Conservation (phyloP, 2,797 vertebrate species). For the Erpetoichthys calabaricus region DNA sequence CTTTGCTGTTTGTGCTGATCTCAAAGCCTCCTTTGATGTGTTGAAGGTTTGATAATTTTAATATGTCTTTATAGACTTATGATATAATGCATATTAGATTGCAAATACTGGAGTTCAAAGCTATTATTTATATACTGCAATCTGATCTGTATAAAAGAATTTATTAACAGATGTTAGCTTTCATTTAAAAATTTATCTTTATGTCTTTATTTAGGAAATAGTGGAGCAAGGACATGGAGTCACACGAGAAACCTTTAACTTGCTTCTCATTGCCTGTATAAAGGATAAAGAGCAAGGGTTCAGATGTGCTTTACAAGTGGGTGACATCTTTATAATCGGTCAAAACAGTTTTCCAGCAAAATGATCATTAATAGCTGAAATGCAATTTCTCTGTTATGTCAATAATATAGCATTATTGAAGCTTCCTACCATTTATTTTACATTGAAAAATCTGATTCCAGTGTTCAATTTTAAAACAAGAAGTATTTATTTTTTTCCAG, state of each 20-base stretch:
- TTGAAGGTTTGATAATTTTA: slow-evolving; percentile 50
- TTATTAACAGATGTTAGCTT: background rate
- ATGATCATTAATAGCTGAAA: too few species aligned
- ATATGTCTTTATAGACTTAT: background rate
- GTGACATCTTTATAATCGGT: slow-evolving; percentile 4
- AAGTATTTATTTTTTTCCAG: too few species aligned
- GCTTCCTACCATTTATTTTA: too few species aligned
- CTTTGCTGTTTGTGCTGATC: slow-evolving; percentile 61
- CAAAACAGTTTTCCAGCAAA: too few species aligned
- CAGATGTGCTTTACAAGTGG: slow-evolving; percentile 71
- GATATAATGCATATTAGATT: too few species aligned
- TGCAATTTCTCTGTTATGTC: too few species aligned
- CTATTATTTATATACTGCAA: too few species aligned
- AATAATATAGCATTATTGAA: too few species aligned
- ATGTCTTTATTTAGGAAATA: slow-evolving; percentile 58
- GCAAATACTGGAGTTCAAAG: too few species aligned
- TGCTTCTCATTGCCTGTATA: slow-evolving; percentile 77
- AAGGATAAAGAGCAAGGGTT: slow-evolving; percentile 70
- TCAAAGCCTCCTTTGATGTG: slow-evolving; percentile 63
- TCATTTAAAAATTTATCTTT: background rate
- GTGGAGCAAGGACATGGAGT: slow-evolving; percentile 55
- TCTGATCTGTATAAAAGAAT: background rate
- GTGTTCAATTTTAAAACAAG: too few species aligned
- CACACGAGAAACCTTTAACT: slow-evolving; percentile 74
- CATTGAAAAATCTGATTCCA: too few species aligned